Conservation (phyloP, 1,140 invertebrate species). For the Trinorchestia longiramus region DNA sequence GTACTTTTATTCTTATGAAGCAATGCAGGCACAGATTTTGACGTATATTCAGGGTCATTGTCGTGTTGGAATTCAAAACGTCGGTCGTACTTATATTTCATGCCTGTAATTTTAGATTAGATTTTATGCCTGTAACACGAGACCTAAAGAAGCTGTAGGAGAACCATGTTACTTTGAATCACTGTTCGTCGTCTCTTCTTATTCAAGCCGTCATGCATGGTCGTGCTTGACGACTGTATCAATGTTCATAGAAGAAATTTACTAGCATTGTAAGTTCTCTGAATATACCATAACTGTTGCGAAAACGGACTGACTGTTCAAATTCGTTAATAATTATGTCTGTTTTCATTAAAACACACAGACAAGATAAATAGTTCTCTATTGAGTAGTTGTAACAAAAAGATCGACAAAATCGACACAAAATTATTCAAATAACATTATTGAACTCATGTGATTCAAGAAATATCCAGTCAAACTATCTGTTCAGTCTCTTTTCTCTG, state of each 20-base stretch:
- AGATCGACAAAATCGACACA: background rate
- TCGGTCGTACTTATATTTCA: too few relatives aligned
- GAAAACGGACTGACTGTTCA: background rate
- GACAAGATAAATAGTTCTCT: background rate
- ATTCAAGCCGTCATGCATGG: too few relatives aligned
- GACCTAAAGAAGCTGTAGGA: too few relatives aligned
- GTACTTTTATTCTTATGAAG: too few relatives aligned
- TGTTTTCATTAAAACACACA: background rate
- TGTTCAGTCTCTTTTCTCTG: background rate
- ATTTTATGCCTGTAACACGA: too few relatives aligned
- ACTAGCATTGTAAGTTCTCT: background rate
- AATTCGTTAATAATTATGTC: background rate
- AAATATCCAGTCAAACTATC: background rate
- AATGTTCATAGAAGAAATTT: background rate
- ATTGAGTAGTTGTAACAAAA: background rate
- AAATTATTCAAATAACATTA: background rate
- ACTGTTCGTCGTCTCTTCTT: too few relatives aligned
- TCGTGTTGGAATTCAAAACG: too few relatives aligned
- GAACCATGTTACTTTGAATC: too few relatives aligned
- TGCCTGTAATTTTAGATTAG: too few relatives aligned
- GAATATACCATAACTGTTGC: background rate
- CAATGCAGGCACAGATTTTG: too few relatives aligned
- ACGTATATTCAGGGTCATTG: too few relatives aligned
- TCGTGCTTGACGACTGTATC: background rate
- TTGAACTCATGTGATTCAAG: background rate